Evolutionary conservation across 2,113 vertebrate species (phyloP), one percentile per base, ranked within the genome.

Genomic region (Lagenorhynchus albirostris): DNA sequence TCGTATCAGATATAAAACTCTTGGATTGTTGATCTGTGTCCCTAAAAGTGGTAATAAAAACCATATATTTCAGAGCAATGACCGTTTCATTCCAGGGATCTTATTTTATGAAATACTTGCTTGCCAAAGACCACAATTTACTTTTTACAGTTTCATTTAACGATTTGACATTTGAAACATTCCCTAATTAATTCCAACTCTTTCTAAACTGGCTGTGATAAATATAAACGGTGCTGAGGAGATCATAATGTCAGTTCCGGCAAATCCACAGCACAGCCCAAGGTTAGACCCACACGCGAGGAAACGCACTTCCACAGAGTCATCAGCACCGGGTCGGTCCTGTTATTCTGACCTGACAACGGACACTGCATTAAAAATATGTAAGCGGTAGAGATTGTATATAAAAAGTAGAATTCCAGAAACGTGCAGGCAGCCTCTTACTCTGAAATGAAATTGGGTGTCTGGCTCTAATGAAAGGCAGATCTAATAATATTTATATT

Each of bases 121-220:
- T 96, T 33, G 25, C 94, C 60, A 91, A 98, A 97, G 96, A 98
- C 93, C 89, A 97, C 97, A 94, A 81, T 97, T 98, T 98, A 95
- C 90, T 97, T 98, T 98, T 97, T 90, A 98, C 90, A 92, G 93
- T 98, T 98, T 97, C 92, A 92, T 94, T 97, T 98, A 98, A 97
- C 71, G 95, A 97, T 87, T 95, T 98, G 98, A 97, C 97, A 96
- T 98, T 97, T 96, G 94, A 97, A 96, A 95, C 94, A 87, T 73
- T 96, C 98, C 96, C 95, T 98, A 96, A 97, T 98, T 97, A 97
- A 98, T 96, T 97, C 97, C 82, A 90, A 38, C 89, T 81, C 97
- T 97, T 96, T 86, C 95, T 97, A 96, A 98, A 70, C 97, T 82
- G 89, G 97, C 97, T 98, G 97, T 80, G 97, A 95, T 97, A 94